Conservation (phyloP, 2,113 vertebrate genomes). For the Apteryx owenii region DNA sequence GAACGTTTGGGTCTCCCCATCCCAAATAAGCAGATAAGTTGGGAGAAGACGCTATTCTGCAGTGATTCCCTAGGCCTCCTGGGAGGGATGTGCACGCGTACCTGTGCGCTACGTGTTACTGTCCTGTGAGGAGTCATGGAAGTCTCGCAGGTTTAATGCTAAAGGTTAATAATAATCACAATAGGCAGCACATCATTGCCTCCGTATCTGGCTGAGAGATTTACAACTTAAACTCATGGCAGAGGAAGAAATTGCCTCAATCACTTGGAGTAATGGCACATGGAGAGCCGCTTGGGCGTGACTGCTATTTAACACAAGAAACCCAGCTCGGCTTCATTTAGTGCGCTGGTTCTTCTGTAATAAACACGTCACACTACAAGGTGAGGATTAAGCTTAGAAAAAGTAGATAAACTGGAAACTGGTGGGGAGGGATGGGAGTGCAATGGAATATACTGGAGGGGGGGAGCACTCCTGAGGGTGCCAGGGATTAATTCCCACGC, state of each 20-base stretch:
- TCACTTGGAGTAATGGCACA: conserved; percentile 81
- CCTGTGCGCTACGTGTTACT: background rate
- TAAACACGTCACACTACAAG: conserved; percentile 73
- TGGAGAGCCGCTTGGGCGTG: conserved; percentile 80
- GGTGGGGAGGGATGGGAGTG: conserved; percentile 47
- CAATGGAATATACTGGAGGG: background rate
- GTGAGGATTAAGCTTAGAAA: conserved; percentile 66
- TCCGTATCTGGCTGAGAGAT: conserved; percentile 77
- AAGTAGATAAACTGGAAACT: conserved; percentile 44
- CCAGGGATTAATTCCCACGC: background rate
- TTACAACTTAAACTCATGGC: conserved; percentile 77
- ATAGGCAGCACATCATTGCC: conserved; percentile 72
- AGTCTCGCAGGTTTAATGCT: background rate
- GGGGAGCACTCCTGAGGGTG: background rate
- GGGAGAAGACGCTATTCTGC: background rate
- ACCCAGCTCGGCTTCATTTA: conserved; percentile 63
- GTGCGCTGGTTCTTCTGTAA: conserved; percentile 57
- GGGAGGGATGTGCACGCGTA: background rate
- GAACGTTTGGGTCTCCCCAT: fast-evolving
- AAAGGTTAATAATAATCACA: conserved; percentile 73
- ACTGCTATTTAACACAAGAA: conserved; percentile 76
- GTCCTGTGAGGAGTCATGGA: background rate
- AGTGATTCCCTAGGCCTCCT: background rate
- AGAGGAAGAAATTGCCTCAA: conserved; percentile 81
- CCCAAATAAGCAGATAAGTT: fast-evolving